Percentiles rank a stretch among this genome's conserved stretches.
These are phyloP conservation scores for Oceanodroma tethys DNA, from an alignment of 2,113 vertebrate genomes.

Conservation along the genomic window DNA sequence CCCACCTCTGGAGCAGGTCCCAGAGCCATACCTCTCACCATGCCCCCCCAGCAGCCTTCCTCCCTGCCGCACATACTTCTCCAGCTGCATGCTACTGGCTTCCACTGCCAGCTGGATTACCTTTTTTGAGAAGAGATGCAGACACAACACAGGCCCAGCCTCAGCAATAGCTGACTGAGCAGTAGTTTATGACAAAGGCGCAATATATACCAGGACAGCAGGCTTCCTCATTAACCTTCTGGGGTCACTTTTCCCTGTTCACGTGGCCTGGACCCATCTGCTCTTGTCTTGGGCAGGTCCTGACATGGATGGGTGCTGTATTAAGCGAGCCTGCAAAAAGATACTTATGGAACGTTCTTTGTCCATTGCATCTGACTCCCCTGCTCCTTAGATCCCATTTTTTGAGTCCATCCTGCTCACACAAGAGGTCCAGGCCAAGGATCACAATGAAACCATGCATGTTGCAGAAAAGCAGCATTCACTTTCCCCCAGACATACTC, in stretches of 20 bases:
- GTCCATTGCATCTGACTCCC: not conserved
- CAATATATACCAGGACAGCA: not conserved
- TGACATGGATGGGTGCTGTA: not conserved
- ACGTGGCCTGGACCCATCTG: not conserved
- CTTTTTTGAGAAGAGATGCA: not conserved
- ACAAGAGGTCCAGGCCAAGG: not conserved
- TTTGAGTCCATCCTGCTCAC: not conserved
- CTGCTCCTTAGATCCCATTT: not conserved
- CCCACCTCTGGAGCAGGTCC: not conserved
- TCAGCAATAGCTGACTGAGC: not conserved
- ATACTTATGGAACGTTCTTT: not conserved
- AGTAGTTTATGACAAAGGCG: not conserved
- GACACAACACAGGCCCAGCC: not conserved
- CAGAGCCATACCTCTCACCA: not conserved
- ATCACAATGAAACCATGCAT: not conserved
- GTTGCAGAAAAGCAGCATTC: not conserved
- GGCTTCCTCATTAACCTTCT: not conserved
- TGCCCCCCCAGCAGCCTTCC: not conserved
- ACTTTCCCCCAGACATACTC: not conserved
- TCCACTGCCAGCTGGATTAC: not conserved
- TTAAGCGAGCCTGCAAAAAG: not conserved
- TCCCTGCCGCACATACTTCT: not conserved
- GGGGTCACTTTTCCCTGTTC: not conserved
- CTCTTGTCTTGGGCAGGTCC: not conserved
- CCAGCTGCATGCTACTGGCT: not conserved